These are phyloP conservation scores for Apodemia duryi DNA, from an alignment of 2,888 invertebrate species.

Conservation along the genomic window DNA sequence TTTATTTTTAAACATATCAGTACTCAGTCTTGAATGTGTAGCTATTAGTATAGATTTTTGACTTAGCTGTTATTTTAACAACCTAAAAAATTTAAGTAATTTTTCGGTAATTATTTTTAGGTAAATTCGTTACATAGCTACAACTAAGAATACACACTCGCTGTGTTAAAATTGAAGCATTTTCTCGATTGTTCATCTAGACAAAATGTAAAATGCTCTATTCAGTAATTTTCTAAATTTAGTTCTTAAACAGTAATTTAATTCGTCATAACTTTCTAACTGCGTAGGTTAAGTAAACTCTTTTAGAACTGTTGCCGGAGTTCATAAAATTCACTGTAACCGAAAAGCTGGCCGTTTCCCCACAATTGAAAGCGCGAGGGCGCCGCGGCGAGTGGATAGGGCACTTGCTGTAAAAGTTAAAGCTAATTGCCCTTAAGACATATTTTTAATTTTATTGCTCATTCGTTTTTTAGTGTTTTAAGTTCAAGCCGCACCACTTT, in stretches of 20 bases:
- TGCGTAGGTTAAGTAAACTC: conserved; percentile 39
- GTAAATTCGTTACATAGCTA: no score
- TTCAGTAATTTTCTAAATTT: no score
- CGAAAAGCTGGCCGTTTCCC: conserved; percentile 64
- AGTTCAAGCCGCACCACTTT: conserved; percentile 56
- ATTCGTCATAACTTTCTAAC: conserved; percentile 11
- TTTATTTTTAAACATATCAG: no score
- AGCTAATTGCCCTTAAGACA: conserved; percentile 81
- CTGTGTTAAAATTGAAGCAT: no score
- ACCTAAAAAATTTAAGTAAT: no score
- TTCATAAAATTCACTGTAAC: conserved; percentile 73
- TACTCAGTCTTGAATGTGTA: no score
- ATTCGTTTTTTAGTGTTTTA: conserved; percentile 72
- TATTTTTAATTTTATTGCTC: conserved; percentile 81
- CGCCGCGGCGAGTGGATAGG: conserved; percentile 61
- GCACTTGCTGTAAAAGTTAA: conserved; percentile 79
- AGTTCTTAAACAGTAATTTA: conserved; percentile 1
- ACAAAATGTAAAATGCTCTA: no score
- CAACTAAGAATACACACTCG: no score
- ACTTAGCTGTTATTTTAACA: no score
- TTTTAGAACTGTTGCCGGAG: conserved; percentile 40
- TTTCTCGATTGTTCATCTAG: no score
- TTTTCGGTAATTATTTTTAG: no score
- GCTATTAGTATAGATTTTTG: no score
- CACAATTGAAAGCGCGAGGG: conserved; percentile 75